A percentile compares a stretch with the other conserved stretches of the same genome.
These are phyloP conservation scores for Cryptoblepharus egeriae DNA, from an alignment of 2,797 vertebrate genomes.

Conservation along the genomic window DNA sequence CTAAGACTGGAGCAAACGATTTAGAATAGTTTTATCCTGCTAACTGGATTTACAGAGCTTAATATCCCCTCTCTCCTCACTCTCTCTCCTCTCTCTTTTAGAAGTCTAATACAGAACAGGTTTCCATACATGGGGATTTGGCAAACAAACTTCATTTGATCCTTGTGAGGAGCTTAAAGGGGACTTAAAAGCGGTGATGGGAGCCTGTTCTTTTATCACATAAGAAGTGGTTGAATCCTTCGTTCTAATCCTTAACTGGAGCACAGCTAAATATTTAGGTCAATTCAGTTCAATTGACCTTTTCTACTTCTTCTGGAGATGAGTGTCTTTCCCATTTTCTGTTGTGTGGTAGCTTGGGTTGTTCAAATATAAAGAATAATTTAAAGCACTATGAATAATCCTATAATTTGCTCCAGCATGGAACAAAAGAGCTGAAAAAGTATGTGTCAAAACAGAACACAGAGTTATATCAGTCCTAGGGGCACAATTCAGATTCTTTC, in stretches of 20 bases:
- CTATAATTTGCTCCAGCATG: accelerated
- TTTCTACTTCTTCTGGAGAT: neutral
- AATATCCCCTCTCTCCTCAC: neutral
- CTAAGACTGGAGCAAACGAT: slow-evolving; percentile 31
- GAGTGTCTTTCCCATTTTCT: slow-evolving; percentile 10
- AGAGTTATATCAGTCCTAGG: neutral
- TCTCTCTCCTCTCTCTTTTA: neutral
- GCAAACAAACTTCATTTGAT: slow-evolving; percentile 61
- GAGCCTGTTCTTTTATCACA: neutral
- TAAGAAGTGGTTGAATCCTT: slow-evolving; percentile 28
- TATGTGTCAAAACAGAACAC: neutral
- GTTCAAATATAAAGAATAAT: slow-evolving; percentile 14
- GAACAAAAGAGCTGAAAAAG: neutral
- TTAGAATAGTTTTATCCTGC: slow-evolving; percentile 47
- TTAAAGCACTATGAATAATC: accelerated
- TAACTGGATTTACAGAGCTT: slow-evolving; percentile 61
- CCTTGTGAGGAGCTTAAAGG: slow-evolving; percentile 47
- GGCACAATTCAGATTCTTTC: neutral
- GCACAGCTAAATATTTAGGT: slow-evolving; percentile 11
- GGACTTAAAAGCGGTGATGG: slow-evolving; percentile 13
- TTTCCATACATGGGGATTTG: slow-evolving; percentile 42
- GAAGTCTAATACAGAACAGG: slow-evolving; percentile 38
- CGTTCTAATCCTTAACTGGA: slow-evolving; percentile 7
- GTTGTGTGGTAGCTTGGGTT: neutral
- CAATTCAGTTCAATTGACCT: neutral